Conservation (phyloP, 2,797 vertebrate species). For the Epinephelus coioides region DNA sequence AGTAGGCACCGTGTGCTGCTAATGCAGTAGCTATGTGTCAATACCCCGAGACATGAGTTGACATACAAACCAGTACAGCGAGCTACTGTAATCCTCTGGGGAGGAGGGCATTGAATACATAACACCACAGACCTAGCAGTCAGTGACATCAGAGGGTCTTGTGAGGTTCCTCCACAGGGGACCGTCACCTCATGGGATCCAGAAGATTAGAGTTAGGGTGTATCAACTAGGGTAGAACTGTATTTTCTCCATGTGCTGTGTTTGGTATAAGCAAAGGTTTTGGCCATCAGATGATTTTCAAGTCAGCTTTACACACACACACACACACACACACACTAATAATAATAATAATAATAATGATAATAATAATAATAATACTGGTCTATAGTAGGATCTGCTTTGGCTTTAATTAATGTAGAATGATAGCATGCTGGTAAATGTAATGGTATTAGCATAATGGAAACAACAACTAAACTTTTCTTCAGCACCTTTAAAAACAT, state of each 20-base stretch:
- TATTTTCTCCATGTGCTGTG: conserved; percentile 25
- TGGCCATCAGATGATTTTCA: conserved; percentile 32
- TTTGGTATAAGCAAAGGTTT: conserved; percentile 19
- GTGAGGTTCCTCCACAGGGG: conserved; percentile 63
- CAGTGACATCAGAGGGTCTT: conserved; percentile 69
- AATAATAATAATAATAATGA: too few relatives aligned
- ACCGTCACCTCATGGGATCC: conserved; percentile 59
- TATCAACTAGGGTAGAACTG: conserved; percentile 26
- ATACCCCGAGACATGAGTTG: conserved; percentile 56
- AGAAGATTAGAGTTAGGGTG: conserved; percentile 51
- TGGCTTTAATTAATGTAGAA: background rate
- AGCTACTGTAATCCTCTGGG: conserved; percentile 54
- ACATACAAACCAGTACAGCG: conserved; percentile 50
- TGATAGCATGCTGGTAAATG: background rate
- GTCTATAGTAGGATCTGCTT: background rate
- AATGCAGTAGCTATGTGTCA: conserved; percentile 57
- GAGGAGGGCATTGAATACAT: conserved; percentile 69
- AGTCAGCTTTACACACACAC: background rate
- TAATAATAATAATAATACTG: background rate
- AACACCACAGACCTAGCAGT: conserved; percentile 51
- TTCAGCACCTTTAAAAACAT: background rate
- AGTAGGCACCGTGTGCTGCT: conserved; percentile 23
- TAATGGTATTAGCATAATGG: background rate
- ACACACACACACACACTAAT: too few relatives aligned
- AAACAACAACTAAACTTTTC: background rate